A percentile compares a stretch with the other conserved stretches of the same genome.
Evolutionary conservation across 2,888 invertebrate species (phyloP).

Genomic region (Sclerodermus sp.): DNA sequence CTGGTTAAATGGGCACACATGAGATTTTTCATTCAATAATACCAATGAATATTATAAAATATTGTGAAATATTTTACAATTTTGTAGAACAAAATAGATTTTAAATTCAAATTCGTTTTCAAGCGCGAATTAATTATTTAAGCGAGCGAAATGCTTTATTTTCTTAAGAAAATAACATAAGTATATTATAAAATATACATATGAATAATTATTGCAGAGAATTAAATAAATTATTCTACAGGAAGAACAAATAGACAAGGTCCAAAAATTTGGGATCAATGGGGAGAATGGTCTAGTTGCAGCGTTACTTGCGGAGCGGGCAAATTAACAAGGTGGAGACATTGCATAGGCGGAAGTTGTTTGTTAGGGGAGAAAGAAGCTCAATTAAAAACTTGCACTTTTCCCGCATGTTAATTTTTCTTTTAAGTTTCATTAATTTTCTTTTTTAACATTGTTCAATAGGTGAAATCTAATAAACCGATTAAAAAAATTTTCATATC

Average conservation of each 20-base stretch:
- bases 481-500: too few species aligned
- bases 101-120: too few species aligned
- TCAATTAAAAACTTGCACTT: slow-evolving; percentile 59
- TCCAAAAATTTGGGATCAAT: slow-evolving; percentile 59
- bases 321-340: slow-evolving; percentile 58
- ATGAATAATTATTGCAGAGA: background rate
- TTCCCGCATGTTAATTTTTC: slow-evolving; percentile 50
- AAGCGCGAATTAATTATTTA: too few species aligned
- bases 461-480: too few species aligned
- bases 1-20: too few species aligned
- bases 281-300: slow-evolving; percentile 60
- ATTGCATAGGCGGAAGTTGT: slow-evolving; percentile 59
- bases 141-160: too few species aligned
- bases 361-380: slow-evolving; percentile 60
- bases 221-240: slow-evolving; percentile 5
- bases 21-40: too few species aligned
- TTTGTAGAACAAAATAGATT: too few species aligned
- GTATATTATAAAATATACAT: background rate
- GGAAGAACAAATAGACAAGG: slow-evolving; percentile 20
- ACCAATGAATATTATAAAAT: too few species aligned
- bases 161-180: background rate
- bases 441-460: too few species aligned
- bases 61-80: too few species aligned
- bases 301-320: slow-evolving; percentile 60
- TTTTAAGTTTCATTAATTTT: too few species aligned